These are phyloP conservation scores for Tetramorium simillimum DNA, from an alignment of 1,140 invertebrate genomes.

Conservation along the genomic window DNA sequence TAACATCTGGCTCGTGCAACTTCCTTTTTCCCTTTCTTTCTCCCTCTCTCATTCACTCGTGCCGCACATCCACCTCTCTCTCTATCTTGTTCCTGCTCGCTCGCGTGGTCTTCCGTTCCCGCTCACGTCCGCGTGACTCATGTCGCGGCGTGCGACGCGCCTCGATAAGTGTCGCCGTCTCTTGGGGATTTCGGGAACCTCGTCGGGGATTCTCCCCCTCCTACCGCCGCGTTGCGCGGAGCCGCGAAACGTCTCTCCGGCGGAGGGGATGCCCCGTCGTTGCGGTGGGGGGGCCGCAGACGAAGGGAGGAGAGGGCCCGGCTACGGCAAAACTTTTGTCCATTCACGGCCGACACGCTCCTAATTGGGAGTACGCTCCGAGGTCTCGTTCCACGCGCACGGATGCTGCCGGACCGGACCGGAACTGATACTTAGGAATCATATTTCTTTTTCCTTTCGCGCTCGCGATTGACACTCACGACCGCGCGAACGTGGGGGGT, in stretches of 20 bases:
- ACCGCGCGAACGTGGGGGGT: neutral
- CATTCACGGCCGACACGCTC: slow-evolving; percentile 77
- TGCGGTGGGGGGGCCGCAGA: slow-evolving; percentile 35
- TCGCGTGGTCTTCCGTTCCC: slow-evolving; percentile 36
- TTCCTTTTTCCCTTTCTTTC: slow-evolving; percentile 16
- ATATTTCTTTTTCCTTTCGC: slow-evolving; percentile 18
- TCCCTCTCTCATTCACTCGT: slow-evolving; percentile 42
- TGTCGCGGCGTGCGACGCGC: slow-evolving; percentile 74
- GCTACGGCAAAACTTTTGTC: slow-evolving; percentile 82
- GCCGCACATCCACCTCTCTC: neutral
- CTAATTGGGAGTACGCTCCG: slow-evolving; percentile 78
- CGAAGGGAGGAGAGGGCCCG: slow-evolving; percentile 39
- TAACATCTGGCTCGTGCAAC: slow-evolving; percentile 47
- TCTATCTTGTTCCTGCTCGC: slow-evolving; percentile 5
- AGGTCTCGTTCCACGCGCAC: slow-evolving; percentile 76
- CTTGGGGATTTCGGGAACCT: slow-evolving; percentile 82
- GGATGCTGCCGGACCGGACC: slow-evolving; percentile 58
- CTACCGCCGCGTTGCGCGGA: slow-evolving; percentile 65
- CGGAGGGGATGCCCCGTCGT: slow-evolving; percentile 19
- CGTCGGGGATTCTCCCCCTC: slow-evolving; percentile 76
- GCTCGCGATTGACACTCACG: slow-evolving; percentile 3
- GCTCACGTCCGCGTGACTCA: slow-evolving; percentile 80
- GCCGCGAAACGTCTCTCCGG: slow-evolving; percentile 19
- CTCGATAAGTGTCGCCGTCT: slow-evolving; percentile 82
- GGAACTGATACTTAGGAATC: slow-evolving; percentile 58